A percentile compares a stretch with the other conserved stretches of the same genome.
These are phyloP conservation scores for Coptotermes formosanus DNA, from an alignment of 1,140 invertebrate genomes.

Conservation along the genomic window DNA sequence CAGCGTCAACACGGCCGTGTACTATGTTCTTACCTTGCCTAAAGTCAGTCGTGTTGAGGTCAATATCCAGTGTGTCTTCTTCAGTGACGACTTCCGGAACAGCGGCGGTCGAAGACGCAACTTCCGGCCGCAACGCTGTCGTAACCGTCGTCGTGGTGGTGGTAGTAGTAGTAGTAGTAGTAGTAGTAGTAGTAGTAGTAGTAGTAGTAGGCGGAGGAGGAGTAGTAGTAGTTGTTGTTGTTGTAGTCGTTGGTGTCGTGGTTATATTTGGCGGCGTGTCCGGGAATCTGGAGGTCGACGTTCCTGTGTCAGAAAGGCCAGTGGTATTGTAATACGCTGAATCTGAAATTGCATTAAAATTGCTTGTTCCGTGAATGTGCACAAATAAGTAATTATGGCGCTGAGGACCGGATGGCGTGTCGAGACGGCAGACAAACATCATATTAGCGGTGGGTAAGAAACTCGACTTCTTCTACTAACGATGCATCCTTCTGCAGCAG, in stretches of 20 bases:
- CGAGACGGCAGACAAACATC: too few species aligned
- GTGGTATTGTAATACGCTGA: too few species aligned
- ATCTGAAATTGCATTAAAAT: too few species aligned
- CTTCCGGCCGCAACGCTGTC: neutral
- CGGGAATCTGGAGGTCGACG: neutral
- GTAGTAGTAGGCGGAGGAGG: too few species aligned
- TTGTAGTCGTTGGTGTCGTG: neutral
- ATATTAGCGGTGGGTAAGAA: too few species aligned
- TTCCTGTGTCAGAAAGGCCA: neutral
- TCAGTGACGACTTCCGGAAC: neutral
- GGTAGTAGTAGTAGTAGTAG: neutral
- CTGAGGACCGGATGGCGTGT: too few species aligned
- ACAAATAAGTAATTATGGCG: too few species aligned
- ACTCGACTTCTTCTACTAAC: too few species aligned
- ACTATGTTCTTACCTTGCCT: neutral
- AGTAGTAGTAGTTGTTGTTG: too few species aligned
- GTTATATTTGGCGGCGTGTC: neutral
- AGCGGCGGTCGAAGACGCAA: neutral
- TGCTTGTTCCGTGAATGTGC: too few species aligned
- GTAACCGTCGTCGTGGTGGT: neutral
- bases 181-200: neutral
- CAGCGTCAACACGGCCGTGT: too few species aligned
- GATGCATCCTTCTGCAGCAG: too few species aligned
- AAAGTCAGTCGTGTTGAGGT: neutral
- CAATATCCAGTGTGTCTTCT: neutral